phyloP scores from a whole-genome alignment of 2,797 vertebrate genomes.

The Sternotherus odoratus region DNA sequence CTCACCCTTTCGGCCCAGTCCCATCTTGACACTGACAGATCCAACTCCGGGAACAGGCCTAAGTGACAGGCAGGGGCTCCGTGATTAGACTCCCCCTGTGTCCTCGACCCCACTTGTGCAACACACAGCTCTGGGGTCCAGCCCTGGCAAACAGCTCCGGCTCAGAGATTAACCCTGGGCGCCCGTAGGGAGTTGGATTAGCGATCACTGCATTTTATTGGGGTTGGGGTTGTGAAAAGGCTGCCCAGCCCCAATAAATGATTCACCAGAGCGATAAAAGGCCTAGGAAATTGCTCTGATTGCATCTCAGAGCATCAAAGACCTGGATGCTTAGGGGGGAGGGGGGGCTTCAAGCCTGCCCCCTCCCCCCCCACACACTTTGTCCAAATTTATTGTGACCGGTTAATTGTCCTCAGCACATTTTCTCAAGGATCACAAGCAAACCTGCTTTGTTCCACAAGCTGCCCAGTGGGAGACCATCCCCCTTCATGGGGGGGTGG shows the following conservation, averaged over 20 bases:
- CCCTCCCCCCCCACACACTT: background rate
- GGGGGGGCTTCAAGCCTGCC: background rate
- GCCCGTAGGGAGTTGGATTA: fast-evolving
- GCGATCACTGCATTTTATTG: background rate
- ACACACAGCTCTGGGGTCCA: background rate
- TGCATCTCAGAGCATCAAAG: fast-evolving
- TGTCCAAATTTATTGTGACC: background rate
- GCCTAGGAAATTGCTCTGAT: fast-evolving
- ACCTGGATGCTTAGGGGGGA: fast-evolving
- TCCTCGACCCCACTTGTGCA: background rate
- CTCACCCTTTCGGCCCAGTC: background rate
- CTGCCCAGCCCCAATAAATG: background rate
- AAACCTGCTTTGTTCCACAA: background rate
- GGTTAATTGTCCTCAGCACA: background rate
- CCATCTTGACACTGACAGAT: background rate
- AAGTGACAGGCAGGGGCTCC: background rate
- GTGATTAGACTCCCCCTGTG: background rate
- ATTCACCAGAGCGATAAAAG: background rate
- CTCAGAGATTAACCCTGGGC: background rate
- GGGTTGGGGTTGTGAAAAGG: background rate
- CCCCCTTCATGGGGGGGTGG: background rate
- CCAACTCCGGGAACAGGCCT: background rate
- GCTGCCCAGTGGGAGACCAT: background rate
- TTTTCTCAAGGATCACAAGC: background rate
- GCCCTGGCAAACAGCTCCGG: background rate